phyloP scores from a whole-genome alignment of 2,113 vertebrate genomes.

The Canis aureus region DNA sequence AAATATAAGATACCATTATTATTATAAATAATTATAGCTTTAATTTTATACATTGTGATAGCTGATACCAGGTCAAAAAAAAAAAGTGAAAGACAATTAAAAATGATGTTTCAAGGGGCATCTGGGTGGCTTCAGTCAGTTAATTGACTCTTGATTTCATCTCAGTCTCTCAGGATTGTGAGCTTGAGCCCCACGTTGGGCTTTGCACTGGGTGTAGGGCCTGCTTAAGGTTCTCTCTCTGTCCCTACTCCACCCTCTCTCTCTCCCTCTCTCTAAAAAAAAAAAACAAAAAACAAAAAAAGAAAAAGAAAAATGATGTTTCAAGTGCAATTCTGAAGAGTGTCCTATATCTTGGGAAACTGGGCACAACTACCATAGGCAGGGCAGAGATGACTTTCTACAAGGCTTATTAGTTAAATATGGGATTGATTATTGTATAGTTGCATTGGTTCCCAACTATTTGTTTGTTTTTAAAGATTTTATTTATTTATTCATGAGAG shows the following conservation, averaged over 20 bases:
- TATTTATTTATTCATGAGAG: too few species aligned
- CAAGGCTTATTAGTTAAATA: neutral
- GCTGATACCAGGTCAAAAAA: neutral
- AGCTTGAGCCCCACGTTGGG: neutral
- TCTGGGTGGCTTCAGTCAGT: neutral
- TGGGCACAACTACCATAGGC: neutral
- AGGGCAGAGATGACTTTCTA: neutral
- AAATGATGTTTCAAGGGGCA: neutral
- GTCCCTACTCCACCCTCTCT: neutral
- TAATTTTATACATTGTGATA: neutral
- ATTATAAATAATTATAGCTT: constrained; percentile 49
- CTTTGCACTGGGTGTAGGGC: neutral
- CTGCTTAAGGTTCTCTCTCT: neutral
- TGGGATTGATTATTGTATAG: neutral
- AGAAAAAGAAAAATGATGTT: neutral
- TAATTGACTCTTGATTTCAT: neutral
- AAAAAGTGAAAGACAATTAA: neutral
- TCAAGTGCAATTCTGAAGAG: neutral
- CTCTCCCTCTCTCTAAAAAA: neutral
- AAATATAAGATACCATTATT: neutral
- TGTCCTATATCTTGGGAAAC: neutral
- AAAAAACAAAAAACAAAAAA: neutral
- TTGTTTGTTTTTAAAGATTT: neutral
- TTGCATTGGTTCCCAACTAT: neutral
- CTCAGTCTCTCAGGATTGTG: neutral